phyloP scores from a whole-genome alignment of 2,888 invertebrate species.

The Yponomeuta cagnagella region DNA sequence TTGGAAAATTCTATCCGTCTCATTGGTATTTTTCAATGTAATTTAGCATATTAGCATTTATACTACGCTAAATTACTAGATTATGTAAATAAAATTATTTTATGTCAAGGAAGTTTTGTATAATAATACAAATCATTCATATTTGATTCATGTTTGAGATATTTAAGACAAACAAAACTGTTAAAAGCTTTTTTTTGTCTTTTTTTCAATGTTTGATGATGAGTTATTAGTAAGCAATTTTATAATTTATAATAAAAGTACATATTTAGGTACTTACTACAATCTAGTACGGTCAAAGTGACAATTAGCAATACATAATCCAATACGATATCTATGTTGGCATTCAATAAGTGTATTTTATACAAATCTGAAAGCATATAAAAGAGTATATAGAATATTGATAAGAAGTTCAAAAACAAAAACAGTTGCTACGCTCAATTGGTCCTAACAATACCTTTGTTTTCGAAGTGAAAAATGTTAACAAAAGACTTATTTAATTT shows the following conservation, averaged over 20 bases:
- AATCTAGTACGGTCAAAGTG: background rate
- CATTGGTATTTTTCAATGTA: background rate
- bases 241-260: no score
- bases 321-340: background rate
- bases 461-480: background rate
- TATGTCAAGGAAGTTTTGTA: background rate
- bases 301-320: background rate
- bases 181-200: background rate
- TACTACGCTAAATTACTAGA: no score
- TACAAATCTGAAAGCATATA: background rate
- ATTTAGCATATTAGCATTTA: no score
- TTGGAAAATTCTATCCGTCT: background rate
- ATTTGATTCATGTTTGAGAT: background rate
- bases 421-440: slow-evolving; percentile 12
- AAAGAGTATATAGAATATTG: background rate
- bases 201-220: background rate
- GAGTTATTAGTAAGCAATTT: no score
- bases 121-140: background rate
- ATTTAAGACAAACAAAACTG: background rate
- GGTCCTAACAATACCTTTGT: slow-evolving; percentile 15
- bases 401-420: background rate
- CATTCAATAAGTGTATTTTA: background rate
- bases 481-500: background rate
- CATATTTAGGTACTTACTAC: background rate
- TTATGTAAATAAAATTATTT: no score